phyloP scores from a whole-genome alignment of 2,888 invertebrate species.

The Lissonota sp. region DNA sequence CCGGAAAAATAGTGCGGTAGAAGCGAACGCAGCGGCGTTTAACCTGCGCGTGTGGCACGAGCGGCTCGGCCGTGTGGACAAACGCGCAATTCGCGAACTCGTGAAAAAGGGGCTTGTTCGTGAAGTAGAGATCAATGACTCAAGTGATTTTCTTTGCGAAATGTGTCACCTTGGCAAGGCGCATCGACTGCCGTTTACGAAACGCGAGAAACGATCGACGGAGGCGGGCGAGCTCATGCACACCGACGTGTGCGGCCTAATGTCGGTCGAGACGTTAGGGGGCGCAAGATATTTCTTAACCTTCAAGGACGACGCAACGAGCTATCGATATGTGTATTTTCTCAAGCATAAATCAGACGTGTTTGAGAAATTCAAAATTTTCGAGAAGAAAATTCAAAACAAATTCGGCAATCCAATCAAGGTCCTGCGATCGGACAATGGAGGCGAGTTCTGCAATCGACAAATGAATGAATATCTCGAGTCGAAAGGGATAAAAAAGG shows the following conservation, averaged over 20 bases:
- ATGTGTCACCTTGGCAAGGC: slow-evolving; percentile 34
- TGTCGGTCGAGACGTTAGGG: slow-evolving; percentile 43
- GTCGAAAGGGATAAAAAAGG: slow-evolving; percentile 28
- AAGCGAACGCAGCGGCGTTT: slow-evolving; percentile 42
- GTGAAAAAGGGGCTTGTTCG: slow-evolving; percentile 37
- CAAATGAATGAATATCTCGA: slow-evolving; percentile 44
- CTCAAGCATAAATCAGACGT: slow-evolving; percentile 46
- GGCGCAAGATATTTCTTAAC: slow-evolving; percentile 59
- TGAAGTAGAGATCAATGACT: neutral
- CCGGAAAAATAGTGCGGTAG: slow-evolving; percentile 1
- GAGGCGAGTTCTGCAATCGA: slow-evolving; percentile 53
- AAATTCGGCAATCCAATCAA: slow-evolving; percentile 49
- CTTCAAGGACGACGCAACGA: slow-evolving; percentile 62
- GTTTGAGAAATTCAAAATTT: slow-evolving; percentile 33
- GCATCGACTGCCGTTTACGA: slow-evolving; percentile 52
- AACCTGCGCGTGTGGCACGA: slow-evolving; percentile 56
- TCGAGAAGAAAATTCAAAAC: slow-evolving; percentile 38
- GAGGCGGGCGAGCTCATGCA: slow-evolving; percentile 60
- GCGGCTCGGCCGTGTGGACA: slow-evolving; percentile 59
- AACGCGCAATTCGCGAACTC: slow-evolving; percentile 23
- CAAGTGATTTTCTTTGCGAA: slow-evolving; percentile 30
- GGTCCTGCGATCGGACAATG: slow-evolving; percentile 52
- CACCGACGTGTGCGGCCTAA: slow-evolving; percentile 38
- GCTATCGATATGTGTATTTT: slow-evolving; percentile 29
- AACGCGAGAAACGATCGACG: neutral